phyloP scores from a whole-genome alignment of 2,113 vertebrate species.

The Gila orcuttii region DNA sequence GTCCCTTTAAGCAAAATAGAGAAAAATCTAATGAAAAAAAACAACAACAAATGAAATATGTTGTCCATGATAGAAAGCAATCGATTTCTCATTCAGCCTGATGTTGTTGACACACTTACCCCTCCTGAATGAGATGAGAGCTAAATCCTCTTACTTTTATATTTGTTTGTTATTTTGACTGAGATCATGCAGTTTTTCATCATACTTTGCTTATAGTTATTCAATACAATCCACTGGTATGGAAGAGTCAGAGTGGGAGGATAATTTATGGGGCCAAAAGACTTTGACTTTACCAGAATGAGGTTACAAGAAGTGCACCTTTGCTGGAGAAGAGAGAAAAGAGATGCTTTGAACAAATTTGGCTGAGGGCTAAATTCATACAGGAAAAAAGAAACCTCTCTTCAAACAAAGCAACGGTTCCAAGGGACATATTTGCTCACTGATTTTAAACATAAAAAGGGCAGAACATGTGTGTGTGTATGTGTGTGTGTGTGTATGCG shows the following conservation, averaged over 20 bases:
- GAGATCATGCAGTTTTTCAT: conserved; percentile 1
- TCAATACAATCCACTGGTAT: neutral
- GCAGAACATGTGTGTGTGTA: conserved; percentile 39
- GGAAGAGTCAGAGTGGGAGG: neutral
- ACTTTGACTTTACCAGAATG: conserved; percentile 35
- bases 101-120: neutral
- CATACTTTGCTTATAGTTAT: conserved; percentile 19
- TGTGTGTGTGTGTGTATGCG: conserved; percentile 21
- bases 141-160: neutral
- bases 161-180: neutral
- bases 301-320: conserved; percentile 50
- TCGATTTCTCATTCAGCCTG: neutral
- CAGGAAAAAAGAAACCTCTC: conserved; percentile 30
- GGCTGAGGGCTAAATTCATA: conserved; percentile 42
- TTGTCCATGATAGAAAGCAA: neutral
- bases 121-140: neutral
- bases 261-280: conserved; percentile 38
- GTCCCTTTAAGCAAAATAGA: neutral
- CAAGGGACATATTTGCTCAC: conserved; percentile 45
- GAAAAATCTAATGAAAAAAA: neutral
- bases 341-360: conserved; percentile 47
- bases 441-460: conserved; percentile 41
- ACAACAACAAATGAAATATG: neutral
- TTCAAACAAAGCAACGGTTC: conserved; percentile 51
- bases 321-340: conserved; percentile 43